Conservation (phyloP, 2,888 invertebrate species). For the Eristalis tenax region DNA sequence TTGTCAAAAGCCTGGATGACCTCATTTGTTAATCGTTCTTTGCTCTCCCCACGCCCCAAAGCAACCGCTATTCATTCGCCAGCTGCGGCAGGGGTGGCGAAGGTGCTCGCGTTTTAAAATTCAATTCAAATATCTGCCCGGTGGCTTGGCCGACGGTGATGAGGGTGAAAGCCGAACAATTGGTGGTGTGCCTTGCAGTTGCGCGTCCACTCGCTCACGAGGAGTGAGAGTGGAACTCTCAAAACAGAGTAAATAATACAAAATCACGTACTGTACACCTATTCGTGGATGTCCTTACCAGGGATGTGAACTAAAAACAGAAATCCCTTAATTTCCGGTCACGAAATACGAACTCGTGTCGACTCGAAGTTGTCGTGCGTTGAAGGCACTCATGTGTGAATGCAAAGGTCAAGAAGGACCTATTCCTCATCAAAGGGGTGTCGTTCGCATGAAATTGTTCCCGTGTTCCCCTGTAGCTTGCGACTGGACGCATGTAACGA, state of each 20-base stretch:
- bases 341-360: background rate
- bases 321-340: slow-evolving; percentile 31
- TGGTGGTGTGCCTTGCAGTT: background rate
- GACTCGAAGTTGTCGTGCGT: background rate
- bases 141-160: background rate
- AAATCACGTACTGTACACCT: slow-evolving; percentile 2
- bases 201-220: background rate
- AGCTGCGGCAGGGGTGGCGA: background rate
- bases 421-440: background rate
- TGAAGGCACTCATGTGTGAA: background rate
- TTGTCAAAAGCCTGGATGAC: slow-evolving; percentile 37
- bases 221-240: background rate
- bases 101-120: background rate
- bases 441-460: background rate
- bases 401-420: slow-evolving; percentile 9
- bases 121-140: background rate
- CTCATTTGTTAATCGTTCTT: slow-evolving; percentile 26
- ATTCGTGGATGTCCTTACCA: background rate
- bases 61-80: background rate
- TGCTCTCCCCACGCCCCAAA: background rate
- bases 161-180: background rate
- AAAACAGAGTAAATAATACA: slow-evolving; percentile 9
- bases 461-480: background rate
- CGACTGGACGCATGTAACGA: background rate
- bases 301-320: background rate